Base-by-base conservation (phyloP, 2,888 invertebrate species). In the Cosmia pyralina region DNA sequence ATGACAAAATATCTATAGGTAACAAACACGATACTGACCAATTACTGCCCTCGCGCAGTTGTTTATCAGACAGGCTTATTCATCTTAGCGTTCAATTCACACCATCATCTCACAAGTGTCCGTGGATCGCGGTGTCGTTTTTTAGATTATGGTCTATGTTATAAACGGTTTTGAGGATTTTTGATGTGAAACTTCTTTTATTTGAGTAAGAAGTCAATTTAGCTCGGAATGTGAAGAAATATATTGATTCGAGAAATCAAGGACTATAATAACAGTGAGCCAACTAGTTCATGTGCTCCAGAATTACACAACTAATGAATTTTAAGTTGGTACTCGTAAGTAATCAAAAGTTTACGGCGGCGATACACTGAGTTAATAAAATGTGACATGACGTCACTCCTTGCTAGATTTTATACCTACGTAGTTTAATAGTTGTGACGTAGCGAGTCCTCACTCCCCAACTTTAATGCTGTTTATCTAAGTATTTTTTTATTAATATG, bases 91-190 rank as follows among this genome's bases (percentile, higher is more conserved):
- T 90, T 93, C 94, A 96, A 95, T 96, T 95, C 94, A 96, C 96
- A 95, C 95, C 94, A 95, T 94, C 95, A 94, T 94, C 95, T 93
- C 93, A 92, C 95, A 93, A 95, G 94, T 95, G 94, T 93, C 93
- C 90, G 91, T 82, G 85, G 87, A 87, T 89, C 90, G 90, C 90
- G 87, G 77, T 86, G 91, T 94, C 91, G 91, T 95, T 95, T 94
- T 95, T 95, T 94, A 80, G 17, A 65, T 55, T 66, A 72, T 72
- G 85, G 87, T 81, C 79, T 85, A 90, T 89, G 86, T 64, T 75
- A 89, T 41, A 75, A 84, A 87, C 85, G 79, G 3, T 28, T 28
- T 28, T 28, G 28, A 28, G 28, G 28, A 28, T 28, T 28, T 28
- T 28, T 28, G 1, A 28, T 2, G 28, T 28, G 28, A 28, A 28